Conservation (phyloP, 2,888 invertebrate species). For the Elaeidobius kamerunicus region DNA sequence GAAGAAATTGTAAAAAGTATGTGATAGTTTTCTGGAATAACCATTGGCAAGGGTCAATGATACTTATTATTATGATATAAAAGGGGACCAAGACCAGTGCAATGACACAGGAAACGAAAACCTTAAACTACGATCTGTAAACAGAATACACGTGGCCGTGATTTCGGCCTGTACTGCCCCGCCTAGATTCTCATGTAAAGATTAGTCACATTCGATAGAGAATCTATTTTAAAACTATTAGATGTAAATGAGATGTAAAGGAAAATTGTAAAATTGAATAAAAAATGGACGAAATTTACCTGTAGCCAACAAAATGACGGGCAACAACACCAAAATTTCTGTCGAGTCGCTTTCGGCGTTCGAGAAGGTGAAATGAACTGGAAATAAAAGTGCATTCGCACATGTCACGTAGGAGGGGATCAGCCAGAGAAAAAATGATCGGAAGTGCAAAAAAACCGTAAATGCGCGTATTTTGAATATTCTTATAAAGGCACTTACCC, state of each 20-base stretch:
- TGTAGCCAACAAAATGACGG: slow-evolving; percentile 5
- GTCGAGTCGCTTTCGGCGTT: slow-evolving; percentile 16
- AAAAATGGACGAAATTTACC: slow-evolving; percentile 18
- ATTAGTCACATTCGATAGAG: slow-evolving; percentile 7
- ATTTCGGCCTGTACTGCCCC: slow-evolving; percentile 28
- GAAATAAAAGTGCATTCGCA: slow-evolving; percentile 31
- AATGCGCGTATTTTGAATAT: slow-evolving; percentile 29
- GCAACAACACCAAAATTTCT: slow-evolving; percentile 10
- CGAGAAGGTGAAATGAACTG: slow-evolving; percentile 27
- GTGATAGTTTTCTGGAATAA: too few relatives aligned
- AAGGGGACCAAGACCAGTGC: too few relatives aligned
- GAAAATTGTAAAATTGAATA: background rate
- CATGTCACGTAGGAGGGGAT: slow-evolving; percentile 32
- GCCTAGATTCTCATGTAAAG: slow-evolving; percentile 23
- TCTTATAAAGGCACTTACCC: slow-evolving; percentile 15
- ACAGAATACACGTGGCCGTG: slow-evolving; percentile 42
- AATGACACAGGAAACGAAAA: slow-evolving; percentile 9
- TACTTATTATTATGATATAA: too few relatives aligned
- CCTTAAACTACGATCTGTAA: slow-evolving; percentile 22
- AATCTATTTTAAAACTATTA: background rate
- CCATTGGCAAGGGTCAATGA: too few relatives aligned
- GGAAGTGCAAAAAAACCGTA: slow-evolving; percentile 23
- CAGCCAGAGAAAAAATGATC: slow-evolving; percentile 17
- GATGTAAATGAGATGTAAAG: too few relatives aligned
- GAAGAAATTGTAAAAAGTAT: too few relatives aligned